Conservation (phyloP, 2,888 invertebrate species). For the Polyommatus icarus region DNA sequence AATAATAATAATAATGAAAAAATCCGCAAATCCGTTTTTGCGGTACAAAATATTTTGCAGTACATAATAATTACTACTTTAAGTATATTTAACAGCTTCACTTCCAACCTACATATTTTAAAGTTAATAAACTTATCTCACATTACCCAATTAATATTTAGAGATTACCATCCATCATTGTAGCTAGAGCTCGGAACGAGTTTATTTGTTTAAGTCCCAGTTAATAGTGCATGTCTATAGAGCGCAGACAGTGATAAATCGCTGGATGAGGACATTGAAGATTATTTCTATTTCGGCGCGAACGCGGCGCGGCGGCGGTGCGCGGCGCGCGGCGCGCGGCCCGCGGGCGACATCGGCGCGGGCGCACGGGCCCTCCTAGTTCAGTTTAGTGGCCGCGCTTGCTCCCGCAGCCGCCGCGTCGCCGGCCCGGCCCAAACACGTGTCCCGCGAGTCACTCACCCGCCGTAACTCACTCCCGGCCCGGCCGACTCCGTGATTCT, state of each 20-base stretch:
- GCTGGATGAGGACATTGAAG: conserved; percentile 37
- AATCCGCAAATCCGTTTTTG: too few species aligned
- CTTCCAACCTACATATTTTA: background rate
- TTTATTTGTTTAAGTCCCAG: conserved; percentile 21
- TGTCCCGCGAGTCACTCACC: background rate
- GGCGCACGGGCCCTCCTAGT: conserved; percentile 53
- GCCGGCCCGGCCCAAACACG: conserved; percentile 26
- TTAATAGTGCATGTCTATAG: conserved; percentile 22
- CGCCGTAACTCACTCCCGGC: background rate
- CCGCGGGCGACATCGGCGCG: conserved; percentile 53
- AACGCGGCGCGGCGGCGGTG: conserved; percentile 51
- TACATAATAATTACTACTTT: too few species aligned
- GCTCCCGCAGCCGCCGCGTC: conserved; percentile 46
- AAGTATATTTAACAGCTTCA: background rate
- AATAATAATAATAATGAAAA: too few species aligned
- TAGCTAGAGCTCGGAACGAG: background rate
- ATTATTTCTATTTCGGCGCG: conserved; percentile 72
- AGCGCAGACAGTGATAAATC: conserved; percentile 27
- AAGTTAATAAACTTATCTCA: background rate
- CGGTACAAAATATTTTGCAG: too few species aligned
- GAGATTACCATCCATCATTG: conserved; percentile 11
- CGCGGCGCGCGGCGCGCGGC: conserved; percentile 49
- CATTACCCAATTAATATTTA: background rate
- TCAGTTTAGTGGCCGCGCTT: conserved; percentile 63
- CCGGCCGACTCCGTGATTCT: background rate